These are phyloP conservation scores for Nephrotoma flavescens DNA, from an alignment of 2,888 invertebrate species.

Conservation along the genomic window DNA sequence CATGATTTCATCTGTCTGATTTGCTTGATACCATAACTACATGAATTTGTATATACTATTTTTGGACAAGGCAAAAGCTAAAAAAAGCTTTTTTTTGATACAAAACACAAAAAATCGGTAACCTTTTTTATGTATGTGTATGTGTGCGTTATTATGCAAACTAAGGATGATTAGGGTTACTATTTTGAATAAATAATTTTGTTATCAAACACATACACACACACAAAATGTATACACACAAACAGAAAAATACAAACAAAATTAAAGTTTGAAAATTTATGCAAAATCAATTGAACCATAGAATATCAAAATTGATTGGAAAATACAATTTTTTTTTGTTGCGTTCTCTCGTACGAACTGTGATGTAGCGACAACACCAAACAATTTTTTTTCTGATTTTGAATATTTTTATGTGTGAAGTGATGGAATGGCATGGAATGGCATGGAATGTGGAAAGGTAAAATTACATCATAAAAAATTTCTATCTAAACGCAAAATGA, in stretches of 20 bases:
- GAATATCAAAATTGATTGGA: not conserved
- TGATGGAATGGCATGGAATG: not conserved
- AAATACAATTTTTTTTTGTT: not conserved
- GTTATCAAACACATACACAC: not conserved
- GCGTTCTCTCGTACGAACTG: not conserved
- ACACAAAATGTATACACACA: not conserved
- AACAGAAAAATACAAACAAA: not conserved
- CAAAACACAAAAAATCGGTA: not conserved
- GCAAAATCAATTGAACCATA: not conserved
- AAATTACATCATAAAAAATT: not conserved
- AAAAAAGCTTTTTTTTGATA: not conserved
- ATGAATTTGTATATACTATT: not conserved
- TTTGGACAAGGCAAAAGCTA: not conserved
- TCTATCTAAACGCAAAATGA: too few relatives aligned
- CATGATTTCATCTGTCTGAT: not conserved
- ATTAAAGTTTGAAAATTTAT: not conserved
- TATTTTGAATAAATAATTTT: not conserved
- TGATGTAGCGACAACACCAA: not conserved
- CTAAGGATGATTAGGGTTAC: not conserved
- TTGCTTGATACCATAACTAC: not conserved
- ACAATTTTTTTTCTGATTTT: not conserved
- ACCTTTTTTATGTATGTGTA: not conserved
- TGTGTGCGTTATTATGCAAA: not conserved
- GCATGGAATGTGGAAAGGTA: not conserved
- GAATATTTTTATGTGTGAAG: not conserved